Conservation (phyloP, 1,140 invertebrate genomes). For the Bombyx mori region DNA sequence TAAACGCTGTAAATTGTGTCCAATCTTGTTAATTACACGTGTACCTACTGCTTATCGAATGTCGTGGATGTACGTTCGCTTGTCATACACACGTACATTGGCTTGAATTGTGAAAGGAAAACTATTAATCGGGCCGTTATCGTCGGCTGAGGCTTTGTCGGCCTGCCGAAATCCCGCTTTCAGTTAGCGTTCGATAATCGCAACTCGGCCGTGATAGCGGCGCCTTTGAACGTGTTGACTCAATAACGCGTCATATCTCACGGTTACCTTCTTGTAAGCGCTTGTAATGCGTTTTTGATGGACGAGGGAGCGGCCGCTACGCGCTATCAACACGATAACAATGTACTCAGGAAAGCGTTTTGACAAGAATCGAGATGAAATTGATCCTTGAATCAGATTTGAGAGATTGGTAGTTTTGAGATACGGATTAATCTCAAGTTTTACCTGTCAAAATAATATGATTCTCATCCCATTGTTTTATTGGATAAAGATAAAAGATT, state of each 20-base stretch:
- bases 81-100: conserved; percentile 44
- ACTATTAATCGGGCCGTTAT: conserved; percentile 59
- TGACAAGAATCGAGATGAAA: conserved; percentile 21
- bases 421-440: no score
- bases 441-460: no score
- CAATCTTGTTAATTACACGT: conserved; percentile 33
- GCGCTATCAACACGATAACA: conserved; percentile 32
- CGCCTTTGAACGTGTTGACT: conserved; percentile 56
- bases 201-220: conserved; percentile 50
- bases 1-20: no score
- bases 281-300: conserved; percentile 64
- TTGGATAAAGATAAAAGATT: no score
- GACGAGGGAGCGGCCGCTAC: conserved; percentile 53
- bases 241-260: conserved; percentile 44
- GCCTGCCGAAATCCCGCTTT: conserved; percentile 84
- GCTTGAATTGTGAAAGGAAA: conserved; percentile 45
- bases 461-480: no score
- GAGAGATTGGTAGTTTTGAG: no score
- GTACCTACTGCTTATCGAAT: conserved; percentile 20
- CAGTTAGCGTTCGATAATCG: conserved; percentile 88
- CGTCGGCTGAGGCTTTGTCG: conserved; percentile 51
- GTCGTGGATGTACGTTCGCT: conserved; percentile 24
- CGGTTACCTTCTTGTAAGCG: conserved; percentile 54
- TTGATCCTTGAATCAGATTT: conserved; percentile 16
- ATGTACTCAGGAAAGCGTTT: conserved; percentile 17